Evolutionary conservation across 2,888 invertebrate genomes (phyloP), one percentile per base, ranked within the genome.

Genomic region (Limnephilus marmoratus): DNA sequence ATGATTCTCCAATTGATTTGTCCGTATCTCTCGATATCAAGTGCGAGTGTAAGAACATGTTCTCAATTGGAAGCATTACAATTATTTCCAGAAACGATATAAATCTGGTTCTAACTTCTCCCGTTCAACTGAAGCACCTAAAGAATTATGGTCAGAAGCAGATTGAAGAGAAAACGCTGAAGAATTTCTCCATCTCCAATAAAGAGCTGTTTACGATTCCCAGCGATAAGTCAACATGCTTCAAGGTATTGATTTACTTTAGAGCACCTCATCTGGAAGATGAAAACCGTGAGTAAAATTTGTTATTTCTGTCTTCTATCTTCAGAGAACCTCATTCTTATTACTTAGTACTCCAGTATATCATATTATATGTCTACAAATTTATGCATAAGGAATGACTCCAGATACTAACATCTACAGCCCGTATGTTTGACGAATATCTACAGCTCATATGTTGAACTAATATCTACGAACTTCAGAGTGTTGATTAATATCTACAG

Each of bases 241-340:
- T 93, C 37, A 92, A 93, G 49, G 53, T 93, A 45, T 31, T 93
- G 81, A 37, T 93, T 37, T 90, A 92, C 68, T 93, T 87, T 37
- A 90, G 41, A 34, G 88, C 93, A 18, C 93, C 93, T 3, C 83
- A 87, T 31, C 24, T 93, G n/a, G 80, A 37, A 18, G 81, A 31
- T 41, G 37, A 91, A 31, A 89, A 92, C 13, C 88, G 91, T 92
- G 88, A 91, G 85, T 92, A 29, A 7, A 68, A 4, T 29, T 7
- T 53, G 80, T 90, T 80, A 31, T 91, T 85, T 88, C 31, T 81
- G 5, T 31, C 41, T 81, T 82, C 12, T 31, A 82, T 5, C 13
- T 34, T 18, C 82, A 3, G 1, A 12, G 0, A n/a, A 86, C 5
- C 18, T 45, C 45, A 45, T 45, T 45, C 45, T 45, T 45, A 45